Conservation (phyloP, 92 coral and sea anemone genomes). For the Hydrozoanthus gracilis region DNA sequence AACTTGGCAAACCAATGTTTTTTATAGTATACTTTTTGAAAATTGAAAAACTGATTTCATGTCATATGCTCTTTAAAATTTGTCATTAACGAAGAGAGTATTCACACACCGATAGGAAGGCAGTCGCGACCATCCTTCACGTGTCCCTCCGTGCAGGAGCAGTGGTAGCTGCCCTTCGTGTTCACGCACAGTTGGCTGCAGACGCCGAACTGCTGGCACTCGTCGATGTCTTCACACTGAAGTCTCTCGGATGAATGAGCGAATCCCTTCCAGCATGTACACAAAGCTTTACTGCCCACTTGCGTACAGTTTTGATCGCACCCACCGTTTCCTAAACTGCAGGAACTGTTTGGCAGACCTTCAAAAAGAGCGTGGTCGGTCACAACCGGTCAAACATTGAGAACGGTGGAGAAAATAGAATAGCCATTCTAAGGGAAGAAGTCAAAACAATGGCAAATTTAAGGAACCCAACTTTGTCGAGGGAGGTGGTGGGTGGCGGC, state of each 20-base stretch:
- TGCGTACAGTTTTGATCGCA: conserved; percentile 88
- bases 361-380: neutral
- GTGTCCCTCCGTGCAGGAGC: conserved; percentile 84
- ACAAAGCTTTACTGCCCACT: conserved; percentile 71
- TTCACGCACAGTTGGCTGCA: conserved; percentile 91
- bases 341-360: conserved; percentile 58
- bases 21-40: too few species aligned
- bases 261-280: conserved; percentile 87
- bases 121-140: conserved; percentile 61
- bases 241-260: conserved; percentile 52
- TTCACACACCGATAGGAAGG: conserved; percentile 74
- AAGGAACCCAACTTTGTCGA: too few species aligned
- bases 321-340: conserved; percentile 72
- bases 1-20: too few species aligned
- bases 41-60: too few species aligned
- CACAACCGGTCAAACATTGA: too few species aligned
- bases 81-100: neutral
- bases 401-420: too few species aligned
- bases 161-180: conserved; percentile 84
- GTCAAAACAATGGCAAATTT: too few species aligned
- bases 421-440: too few species aligned
- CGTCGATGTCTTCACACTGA: conserved; percentile 85
- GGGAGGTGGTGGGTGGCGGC: too few species aligned
- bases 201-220: conserved; percentile 75
- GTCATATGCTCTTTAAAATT: too few species aligned